Evolutionary conservation across 2,888 invertebrate species (phyloP).

Genomic region (Apamea anceps): DNA sequence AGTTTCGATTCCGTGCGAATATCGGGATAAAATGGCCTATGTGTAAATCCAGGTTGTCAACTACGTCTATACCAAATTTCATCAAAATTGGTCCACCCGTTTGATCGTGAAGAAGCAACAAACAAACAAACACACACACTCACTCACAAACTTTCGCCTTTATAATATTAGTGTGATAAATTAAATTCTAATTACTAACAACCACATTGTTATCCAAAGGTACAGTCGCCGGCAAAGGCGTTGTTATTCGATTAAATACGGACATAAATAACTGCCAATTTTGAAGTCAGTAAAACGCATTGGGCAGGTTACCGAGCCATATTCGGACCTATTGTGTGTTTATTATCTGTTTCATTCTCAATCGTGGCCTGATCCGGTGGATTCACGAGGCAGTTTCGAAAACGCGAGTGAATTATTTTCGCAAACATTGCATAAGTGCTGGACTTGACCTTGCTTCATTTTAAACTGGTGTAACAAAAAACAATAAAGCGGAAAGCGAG

Average conservation of each 20-base stretch:
- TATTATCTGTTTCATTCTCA: slow-evolving; percentile 43
- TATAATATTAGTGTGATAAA: background rate
- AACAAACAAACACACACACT: too few relatives aligned
- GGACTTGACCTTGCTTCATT: slow-evolving; percentile 30
- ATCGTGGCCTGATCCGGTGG: slow-evolving; percentile 21
- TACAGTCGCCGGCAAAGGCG: slow-evolving; percentile 4
- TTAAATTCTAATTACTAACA: slow-evolving; percentile 3
- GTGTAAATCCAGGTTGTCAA: too few relatives aligned
- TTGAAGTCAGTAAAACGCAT: slow-evolving; percentile 23
- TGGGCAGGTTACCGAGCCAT: slow-evolving; percentile 36
- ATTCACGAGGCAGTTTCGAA: slow-evolving; percentile 8
- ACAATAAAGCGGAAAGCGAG: background rate
- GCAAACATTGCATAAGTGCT: slow-evolving; percentile 12
- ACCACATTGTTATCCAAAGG: slow-evolving; percentile 26
- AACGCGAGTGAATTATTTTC: slow-evolving; percentile 22
- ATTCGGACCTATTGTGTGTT: slow-evolving; percentile 52
- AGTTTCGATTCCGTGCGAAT: too few relatives aligned
- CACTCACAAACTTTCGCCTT: too few relatives aligned
- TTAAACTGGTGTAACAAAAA: slow-evolving; percentile 13
- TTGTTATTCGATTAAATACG: slow-evolving; percentile 16
- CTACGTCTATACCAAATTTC: too few relatives aligned
- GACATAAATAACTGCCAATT: slow-evolving; percentile 39
- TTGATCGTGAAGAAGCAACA: too few relatives aligned
- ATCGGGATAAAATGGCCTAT: too few relatives aligned
- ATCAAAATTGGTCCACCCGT: too few relatives aligned